Base-by-base conservation (phyloP, 64 coral and sea anemone genomes). In the Porites australiensis region DNA sequence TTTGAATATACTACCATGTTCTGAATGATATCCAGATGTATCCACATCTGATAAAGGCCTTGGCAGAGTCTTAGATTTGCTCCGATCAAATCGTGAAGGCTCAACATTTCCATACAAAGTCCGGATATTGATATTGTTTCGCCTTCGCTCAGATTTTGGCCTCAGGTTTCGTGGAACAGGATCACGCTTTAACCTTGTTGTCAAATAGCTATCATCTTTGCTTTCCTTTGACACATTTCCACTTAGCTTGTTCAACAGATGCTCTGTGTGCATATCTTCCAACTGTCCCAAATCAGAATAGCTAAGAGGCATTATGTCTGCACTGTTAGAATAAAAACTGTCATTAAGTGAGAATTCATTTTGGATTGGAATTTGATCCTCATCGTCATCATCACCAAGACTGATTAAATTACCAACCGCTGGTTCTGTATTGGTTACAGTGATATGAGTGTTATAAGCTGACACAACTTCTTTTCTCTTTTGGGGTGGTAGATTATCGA, bases 111-210 rank as follows among this genome's bases (percentile, higher is more conserved):
- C 86, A 64, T 90, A 79, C 50, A 46, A 61, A 50, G 73, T 87
- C 53, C 86, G 82, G 47, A 79, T 45, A 79, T 93, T 94, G 54
- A 79, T 45, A 79, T 93, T 94, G 54, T 87, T 96, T 89, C 92
- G 88, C 23, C 89, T 84, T 59, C 95, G 58, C 55, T 98, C 95
- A 57, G 95, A 98, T 75, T 98, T 98, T 66, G 95, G 94, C 23
- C 95, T 98, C 44, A 49, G 74, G 8, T 63, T 49, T 44, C 88
- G 92, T 44, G 77, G 13, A 16, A 53, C 16, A 77, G 70, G 43
- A 4, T 88, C 75, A 53, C 81, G 88, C 37, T 75, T 82, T 58
- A 81, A 79, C 67, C 47, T 69, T 74, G 16, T 59, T 64, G 44
- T 91, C 92, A 94, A 76, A 61, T 20, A 82, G 79, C n/a, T 74